Base-by-base conservation (phyloP, 1,140 invertebrate genomes). In the Calliphora vicina region DNA sequence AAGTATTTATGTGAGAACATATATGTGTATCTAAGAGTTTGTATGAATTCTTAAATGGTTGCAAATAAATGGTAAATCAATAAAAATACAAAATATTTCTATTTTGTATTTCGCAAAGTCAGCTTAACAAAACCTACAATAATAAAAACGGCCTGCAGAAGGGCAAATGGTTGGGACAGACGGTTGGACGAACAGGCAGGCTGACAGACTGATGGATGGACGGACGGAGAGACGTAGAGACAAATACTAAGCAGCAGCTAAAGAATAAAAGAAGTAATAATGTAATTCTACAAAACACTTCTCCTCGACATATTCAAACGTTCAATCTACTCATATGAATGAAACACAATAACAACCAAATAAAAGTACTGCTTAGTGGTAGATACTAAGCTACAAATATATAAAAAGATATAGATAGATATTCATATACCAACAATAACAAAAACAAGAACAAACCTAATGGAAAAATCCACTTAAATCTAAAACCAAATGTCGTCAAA, bases 31-130 rank as follows among this genome's bases (percentile, higher is more conserved):
- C 6, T 35, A 35, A 35, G 50, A 13, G 50, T 57, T 13, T 15
- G 15, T 17, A 17, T 57, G 50, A 57, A 57, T 57, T 57, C 50
- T 57, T 57, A n/a, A 57, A 57, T 57, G 50, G 50, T 57, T 17
- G 50, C 50, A 57, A 57, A 57, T 57, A 57, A 57, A 57, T 57
- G 50, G 50, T n/a, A 57, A 57, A 57, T 57, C 50, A 57, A 57
- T 57, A 57, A 57, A 57, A 57, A 57, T 57, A 57, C 50, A 17
- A 57, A 6, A 57, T 57, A 35, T 35, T 35, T 35, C 35, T 35
- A 35, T 35, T 35, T 35, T 35, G 35, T 35, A 35, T 35, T 35
- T 35, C 10, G 35, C 35, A 35, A 35, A 35, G 35, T 35, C 35
- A 35, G 35, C 35, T 35, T 8, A 35, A 35, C 4, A 35, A 35